Conservation (phyloP, 2,797 vertebrate species). For the Mormyrops boulengeri region DNA sequence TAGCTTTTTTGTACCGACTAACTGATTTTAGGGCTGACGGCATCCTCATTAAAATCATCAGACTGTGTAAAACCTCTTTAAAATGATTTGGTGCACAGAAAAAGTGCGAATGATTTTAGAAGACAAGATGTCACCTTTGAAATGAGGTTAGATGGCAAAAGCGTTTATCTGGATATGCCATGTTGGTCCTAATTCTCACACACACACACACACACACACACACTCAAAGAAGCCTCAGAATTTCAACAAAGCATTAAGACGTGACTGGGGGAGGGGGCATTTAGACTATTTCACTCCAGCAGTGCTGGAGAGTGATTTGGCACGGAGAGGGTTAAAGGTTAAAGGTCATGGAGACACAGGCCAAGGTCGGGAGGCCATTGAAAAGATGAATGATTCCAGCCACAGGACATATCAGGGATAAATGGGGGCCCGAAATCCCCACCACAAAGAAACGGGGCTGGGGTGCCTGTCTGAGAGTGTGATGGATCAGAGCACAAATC, state of each 20-base stretch:
- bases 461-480: conserved; percentile 49
- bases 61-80: not conserved
- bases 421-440: conserved; percentile 30
- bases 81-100: not conserved
- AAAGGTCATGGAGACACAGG: conserved; percentile 33
- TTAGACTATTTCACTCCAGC: not conserved
- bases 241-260: not conserved
- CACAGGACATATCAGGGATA: conserved; percentile 46
- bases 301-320: not conserved
- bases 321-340: conserved; percentile 38
- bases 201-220: not conserved
- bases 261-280: not conserved
- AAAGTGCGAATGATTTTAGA: not conserved
- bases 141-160: not conserved
- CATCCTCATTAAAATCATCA: not conserved
- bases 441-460: conserved; percentile 54
- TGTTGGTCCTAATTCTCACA: not conserved
- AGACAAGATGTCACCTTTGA: not conserved
- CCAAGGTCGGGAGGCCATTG: conserved; percentile 44
- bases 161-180: not conserved
- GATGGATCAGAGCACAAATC: conserved; percentile 64
- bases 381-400: conserved; percentile 45
- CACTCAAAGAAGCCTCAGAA: not conserved
- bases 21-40: not conserved
- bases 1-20: not conserved